These are phyloP conservation scores for Acrobasis repandana DNA, from an alignment of 2,888 invertebrate species.

Conservation along the genomic window DNA sequence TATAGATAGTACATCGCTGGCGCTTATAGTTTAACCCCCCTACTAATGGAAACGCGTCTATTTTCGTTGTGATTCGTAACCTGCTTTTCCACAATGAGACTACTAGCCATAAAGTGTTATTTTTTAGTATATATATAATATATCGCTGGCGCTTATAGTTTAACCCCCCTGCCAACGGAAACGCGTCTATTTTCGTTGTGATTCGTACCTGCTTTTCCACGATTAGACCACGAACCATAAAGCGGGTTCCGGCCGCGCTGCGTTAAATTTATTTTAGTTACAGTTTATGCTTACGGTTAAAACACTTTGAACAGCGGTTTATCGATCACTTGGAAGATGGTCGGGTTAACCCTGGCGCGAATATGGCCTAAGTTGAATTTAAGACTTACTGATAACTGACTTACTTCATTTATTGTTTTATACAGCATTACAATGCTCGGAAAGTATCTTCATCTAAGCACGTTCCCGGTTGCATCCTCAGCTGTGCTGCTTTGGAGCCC, in stretches of 20 bases:
- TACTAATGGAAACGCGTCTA: slow-evolving; percentile 66
- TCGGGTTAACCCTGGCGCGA: neutral
- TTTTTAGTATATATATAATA: no score
- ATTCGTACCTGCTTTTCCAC: slow-evolving; percentile 64
- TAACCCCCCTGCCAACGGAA: slow-evolving; percentile 52
- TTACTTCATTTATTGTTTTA: no score
- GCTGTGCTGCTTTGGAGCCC: no score
- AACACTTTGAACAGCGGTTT: slow-evolving; percentile 8
- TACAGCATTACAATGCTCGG: no score
- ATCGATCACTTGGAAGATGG: slow-evolving; percentile 2
- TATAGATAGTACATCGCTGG: no score
- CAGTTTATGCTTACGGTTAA: slow-evolving; percentile 20
- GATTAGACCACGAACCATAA: slow-evolving; percentile 52
- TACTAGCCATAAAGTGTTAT: slow-evolving; percentile 43
- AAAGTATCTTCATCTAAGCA: no score
- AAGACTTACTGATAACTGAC: no score
- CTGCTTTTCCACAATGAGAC: slow-evolving; percentile 64
- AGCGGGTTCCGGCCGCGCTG: slow-evolving; percentile 54
- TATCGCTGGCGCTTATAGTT: slow-evolving; percentile 29
- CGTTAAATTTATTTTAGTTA: slow-evolving; percentile 42
- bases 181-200: slow-evolving; percentile 63
- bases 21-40: slow-evolving; percentile 16
- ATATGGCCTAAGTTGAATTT: neutral
- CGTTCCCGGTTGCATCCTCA: no score
- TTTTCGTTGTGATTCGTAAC: slow-evolving; percentile 58